Base-by-base conservation (phyloP, 2,797 vertebrate genomes). In the Zalophus californianus region DNA sequence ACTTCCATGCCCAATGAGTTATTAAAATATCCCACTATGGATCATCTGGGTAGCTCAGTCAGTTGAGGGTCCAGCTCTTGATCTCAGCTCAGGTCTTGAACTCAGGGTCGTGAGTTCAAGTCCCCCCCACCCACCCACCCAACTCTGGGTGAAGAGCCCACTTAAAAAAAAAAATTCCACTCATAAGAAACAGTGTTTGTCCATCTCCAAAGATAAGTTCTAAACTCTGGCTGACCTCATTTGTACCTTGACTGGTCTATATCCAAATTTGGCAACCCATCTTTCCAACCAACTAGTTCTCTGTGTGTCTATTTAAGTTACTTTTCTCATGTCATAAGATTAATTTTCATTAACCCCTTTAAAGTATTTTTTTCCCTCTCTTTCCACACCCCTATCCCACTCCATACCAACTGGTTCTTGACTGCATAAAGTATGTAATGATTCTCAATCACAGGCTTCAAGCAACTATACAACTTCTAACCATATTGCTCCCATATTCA, bases 1-100 rank as follows among this genome's bases (percentile, higher is more conserved):
- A 82, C 77, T 62, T 95, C 80, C 66, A 95, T 0, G 38, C 23
- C 64, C 54, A 86, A 21, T 92, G 85, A 95, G 70, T 96, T 70
- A 94, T 56, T 92, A 95, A 86, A 90, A 96, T 44, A 90, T 11
- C 18, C 27, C 48, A 93, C 27, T 85, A 20, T 68, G 66, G n/a
- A 18, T 35, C n/a, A 32, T 18, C 35, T 68, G 66, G 66, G 66
- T 68, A 21, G 18, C 66, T 68, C 66, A 68, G 66, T 35, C 2
- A 20, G n/a, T 68, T 68, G n/a, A 68, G n/a, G 21, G 66, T 35
- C n/a, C n/a, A 68, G n/a, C n/a, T 68, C 66, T 35, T 68, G n/a
- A 68, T 35, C n/a, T 68, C n/a, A 35, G 66, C 18, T 68, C n/a
- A 35, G n/a, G 66, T 35, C 66, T 35, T 68, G 66, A 35, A 35